Evolutionary conservation across 2,888 invertebrate genomes (phyloP).

Genomic region (Microctonus brassicae): DNA sequence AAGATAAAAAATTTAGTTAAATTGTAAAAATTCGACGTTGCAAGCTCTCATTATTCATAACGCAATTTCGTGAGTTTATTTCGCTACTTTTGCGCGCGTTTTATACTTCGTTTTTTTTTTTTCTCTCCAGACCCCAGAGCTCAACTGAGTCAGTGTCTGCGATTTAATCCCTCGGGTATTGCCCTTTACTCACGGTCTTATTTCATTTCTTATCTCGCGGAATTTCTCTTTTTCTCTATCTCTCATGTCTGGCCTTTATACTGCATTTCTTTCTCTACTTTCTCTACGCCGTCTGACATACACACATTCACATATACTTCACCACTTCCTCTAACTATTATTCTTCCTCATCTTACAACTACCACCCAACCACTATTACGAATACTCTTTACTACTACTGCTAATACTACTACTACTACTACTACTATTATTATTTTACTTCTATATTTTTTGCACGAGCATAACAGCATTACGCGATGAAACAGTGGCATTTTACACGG

Average conservation of each 20-base stretch:
- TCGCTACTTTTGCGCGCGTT: background rate
- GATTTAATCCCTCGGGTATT: conserved; percentile 17
- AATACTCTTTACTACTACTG: no score
- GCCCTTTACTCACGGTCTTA: conserved; percentile 10
- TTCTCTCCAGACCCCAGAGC: no score
- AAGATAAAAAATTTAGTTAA: background rate
- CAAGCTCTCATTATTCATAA: conserved; percentile 4
- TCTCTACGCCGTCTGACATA: background rate
- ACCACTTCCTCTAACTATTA: background rate
- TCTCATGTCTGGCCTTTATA: background rate
- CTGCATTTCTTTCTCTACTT: background rate
- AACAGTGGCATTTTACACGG: conserved; percentile 45
- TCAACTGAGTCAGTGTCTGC: background rate
- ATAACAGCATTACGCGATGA: conserved; percentile 46
- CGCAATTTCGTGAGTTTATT: conserved; percentile 8
- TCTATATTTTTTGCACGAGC: conserved; percentile 19
- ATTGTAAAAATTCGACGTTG: conserved; percentile 6
- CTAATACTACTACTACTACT: no score
- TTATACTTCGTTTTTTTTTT: background rate
- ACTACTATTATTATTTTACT: background rate
- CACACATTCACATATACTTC: background rate
- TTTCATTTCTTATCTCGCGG: conserved; percentile 24
- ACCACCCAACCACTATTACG: no score
- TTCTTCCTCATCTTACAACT: no score
- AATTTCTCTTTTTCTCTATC: background rate